Percentiles rank a stretch among this genome's conserved stretches.
phyloP scores from a whole-genome alignment of 2,113 vertebrate species.

The Aegithalos caudatus region DNA sequence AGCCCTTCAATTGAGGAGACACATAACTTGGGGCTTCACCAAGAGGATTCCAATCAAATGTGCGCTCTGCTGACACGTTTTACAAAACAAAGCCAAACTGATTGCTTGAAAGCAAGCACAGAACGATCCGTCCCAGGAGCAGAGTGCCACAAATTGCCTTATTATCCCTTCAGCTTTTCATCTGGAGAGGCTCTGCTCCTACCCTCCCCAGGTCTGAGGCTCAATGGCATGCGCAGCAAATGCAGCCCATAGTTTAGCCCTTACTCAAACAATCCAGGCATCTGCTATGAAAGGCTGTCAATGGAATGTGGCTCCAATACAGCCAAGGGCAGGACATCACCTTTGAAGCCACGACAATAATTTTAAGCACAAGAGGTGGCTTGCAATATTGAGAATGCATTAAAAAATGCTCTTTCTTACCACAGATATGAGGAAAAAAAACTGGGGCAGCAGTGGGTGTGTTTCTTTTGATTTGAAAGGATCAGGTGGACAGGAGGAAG shows the following conservation, averaged over 20 bases:
- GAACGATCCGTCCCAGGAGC: neutral
- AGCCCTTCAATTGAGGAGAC: neutral
- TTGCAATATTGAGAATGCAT: neutral
- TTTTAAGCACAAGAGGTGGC: neutral
- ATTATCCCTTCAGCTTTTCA: neutral
- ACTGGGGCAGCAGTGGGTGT: neutral
- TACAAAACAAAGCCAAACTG: neutral
- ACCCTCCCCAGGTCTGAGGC: neutral
- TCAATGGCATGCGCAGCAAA: neutral
- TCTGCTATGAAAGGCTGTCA: constrained; percentile 19
- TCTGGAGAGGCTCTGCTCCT: neutral
- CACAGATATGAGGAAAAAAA: neutral
- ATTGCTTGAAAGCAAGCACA: neutral
- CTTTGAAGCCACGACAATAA: constrained; percentile 41
- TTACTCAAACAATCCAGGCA: constrained; percentile 36
- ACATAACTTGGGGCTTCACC: neutral
- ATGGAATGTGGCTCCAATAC: constrained; percentile 35
- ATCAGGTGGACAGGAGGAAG: neutral
- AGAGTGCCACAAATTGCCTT: neutral
- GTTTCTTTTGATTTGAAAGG: neutral
- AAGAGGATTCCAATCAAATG: neutral
- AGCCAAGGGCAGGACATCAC: constrained; percentile 20
- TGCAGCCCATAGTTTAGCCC: constrained; percentile 24
- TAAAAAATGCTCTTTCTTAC: constrained; percentile 9
- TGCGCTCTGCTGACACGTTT: neutral